These are phyloP conservation scores for Anhinga rufa DNA, from an alignment of 2,113 vertebrate species.

Conservation along the genomic window DNA sequence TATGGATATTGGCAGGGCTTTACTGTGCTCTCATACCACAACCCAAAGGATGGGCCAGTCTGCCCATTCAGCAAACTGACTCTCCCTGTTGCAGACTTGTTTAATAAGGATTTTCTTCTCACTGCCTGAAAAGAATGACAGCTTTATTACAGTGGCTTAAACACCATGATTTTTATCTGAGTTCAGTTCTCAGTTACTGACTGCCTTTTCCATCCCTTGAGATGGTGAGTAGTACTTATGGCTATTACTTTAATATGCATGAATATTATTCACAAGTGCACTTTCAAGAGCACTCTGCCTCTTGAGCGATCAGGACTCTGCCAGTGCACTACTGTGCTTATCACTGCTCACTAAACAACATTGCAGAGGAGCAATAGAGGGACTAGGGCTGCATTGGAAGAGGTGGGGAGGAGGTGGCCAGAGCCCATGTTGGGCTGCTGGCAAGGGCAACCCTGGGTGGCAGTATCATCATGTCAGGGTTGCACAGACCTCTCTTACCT, in stretches of 20 bases:
- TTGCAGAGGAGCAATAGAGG: neutral
- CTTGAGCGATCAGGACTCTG: neutral
- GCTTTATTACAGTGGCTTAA: neutral
- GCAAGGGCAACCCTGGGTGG: neutral
- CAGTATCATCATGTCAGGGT: accelerated
- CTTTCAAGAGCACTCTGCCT: neutral
- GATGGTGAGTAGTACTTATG: neutral
- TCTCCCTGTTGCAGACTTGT: neutral
- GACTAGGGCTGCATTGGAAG: neutral
- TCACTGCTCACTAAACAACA: neutral
- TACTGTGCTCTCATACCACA: neutral
- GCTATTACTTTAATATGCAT: neutral
- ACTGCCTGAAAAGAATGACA: neutral
- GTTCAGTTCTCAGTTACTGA: neutral
- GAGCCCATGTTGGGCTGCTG: neutral
- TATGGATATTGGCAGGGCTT: neutral
- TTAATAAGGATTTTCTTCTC: neutral
- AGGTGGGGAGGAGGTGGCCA: neutral
- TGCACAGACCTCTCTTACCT: neutral
- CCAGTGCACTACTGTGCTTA: neutral
- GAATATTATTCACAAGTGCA: neutral
- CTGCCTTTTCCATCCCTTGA: neutral
- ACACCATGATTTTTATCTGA: neutral
- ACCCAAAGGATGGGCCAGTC: neutral
- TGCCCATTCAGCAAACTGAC: neutral